Evolutionary conservation across 2,888 invertebrate species (phyloP), one percentile per base, ranked within the genome.

Genomic region (Dasysyrphus albostriatus): DNA sequence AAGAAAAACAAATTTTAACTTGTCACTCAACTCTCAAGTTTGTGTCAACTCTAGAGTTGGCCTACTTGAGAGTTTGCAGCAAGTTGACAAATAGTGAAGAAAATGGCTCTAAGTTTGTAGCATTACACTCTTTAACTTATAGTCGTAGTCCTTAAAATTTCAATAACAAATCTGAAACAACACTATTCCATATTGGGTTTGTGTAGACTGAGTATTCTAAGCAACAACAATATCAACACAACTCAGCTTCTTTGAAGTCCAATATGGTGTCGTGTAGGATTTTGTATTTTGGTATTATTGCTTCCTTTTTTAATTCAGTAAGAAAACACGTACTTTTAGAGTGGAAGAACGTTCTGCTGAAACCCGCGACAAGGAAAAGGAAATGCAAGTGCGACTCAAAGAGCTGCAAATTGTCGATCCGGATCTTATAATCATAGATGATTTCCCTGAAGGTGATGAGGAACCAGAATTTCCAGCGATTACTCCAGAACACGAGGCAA

Each of bases 401-500:
- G 88, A 89, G 5, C 89, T 89, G 8, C 89, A 90, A 56, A 93
- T 91, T 89, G 82, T 90, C 5, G 90, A 91, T 63, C 89, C 89
- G 0, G 90, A 91, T 32, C 70, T 91, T 1, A 89, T 93, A 92
- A 85, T 94, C 89, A 88, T 95, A 90, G 94, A 95, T 90, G 88
- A 94, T 91, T 92, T 93, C 90, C 92, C 92, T 90, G 85, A 93
- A 89, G 91, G 94, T 90, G 93, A 94, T 91, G 92, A 93, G 75
- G 92, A 92, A 59, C 93, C 94, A 0, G 91, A 93, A 88, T 91
- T 96, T 49, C 95, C 95, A 0, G 94, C 94, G 70, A 91, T 97
- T n/a, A 95, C 95, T 0, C 93, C 94, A 0, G 95, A 95, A 39
- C 96, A 97, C 91, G 93, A 95, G 82, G 92, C 93, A 37, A 90